phyloP scores from a whole-genome alignment of 2,888 invertebrate species.

The Caradrina clavipalpis region DNA sequence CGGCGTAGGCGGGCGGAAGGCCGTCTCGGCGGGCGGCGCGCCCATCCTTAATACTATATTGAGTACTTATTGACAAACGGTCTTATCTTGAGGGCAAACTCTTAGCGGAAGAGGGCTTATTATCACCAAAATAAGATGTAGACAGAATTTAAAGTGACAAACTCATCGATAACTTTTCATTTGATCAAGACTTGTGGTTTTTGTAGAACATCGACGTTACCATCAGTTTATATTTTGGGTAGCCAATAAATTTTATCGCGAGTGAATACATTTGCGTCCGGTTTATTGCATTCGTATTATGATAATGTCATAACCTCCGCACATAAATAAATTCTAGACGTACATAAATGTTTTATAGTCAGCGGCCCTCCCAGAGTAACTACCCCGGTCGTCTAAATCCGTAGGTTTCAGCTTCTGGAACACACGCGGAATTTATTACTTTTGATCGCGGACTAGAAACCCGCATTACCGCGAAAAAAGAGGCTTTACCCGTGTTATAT shows the following conservation, averaged over 20 bases:
- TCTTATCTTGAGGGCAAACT: conserved; percentile 69
- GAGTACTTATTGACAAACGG: conserved; percentile 69
- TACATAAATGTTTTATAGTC: conserved; percentile 79
- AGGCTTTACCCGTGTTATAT: conserved; percentile 66
- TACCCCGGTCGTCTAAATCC: conserved; percentile 66
- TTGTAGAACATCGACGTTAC: conserved; percentile 30
- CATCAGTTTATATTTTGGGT: conserved; percentile 62
- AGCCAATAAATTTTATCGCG: conserved; percentile 73
- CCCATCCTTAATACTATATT: conserved; percentile 71
- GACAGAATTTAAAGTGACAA: conserved; percentile 25
- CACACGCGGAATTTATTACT: conserved; percentile 72
- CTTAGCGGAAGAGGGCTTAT: conserved; percentile 53
- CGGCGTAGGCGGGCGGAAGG: conserved; percentile 72
- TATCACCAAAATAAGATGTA: conserved; percentile 31
- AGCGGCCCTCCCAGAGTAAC: conserved; percentile 62
- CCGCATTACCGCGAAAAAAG: conserved; percentile 67
- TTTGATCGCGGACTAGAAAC: conserved; percentile 61
- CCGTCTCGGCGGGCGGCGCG: conserved; percentile 70
- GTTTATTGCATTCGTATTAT: conserved; percentile 81
- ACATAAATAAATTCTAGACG: conserved; percentile 77
- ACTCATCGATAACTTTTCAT: conserved; percentile 30
- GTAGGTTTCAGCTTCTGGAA: conserved; percentile 63
- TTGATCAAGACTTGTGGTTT: conserved; percentile 32
- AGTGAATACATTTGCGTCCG: conserved; percentile 73
- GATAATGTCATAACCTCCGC: conserved; percentile 79